Base-by-base conservation (phyloP, 2,113 vertebrate species). In the Dicaeum eximium region DNA sequence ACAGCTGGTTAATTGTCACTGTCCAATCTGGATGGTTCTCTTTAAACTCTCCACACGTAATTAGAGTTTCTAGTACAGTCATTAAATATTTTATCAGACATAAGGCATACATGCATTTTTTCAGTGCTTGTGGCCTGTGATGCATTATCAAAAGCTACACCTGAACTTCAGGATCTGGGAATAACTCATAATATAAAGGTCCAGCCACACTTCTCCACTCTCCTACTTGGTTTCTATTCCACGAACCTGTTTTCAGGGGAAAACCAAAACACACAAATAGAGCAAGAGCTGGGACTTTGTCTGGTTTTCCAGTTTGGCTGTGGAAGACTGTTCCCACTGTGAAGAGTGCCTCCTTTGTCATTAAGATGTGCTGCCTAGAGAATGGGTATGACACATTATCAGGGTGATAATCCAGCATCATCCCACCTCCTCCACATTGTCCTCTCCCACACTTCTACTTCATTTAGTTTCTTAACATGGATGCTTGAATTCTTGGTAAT, bases 1-100 rank as follows among this genome's bases (percentile, higher is more conserved):
- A 95, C 94, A 95, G 88, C 82, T 95, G 82, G 48, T 88, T 94
- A 93, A 94, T 94, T 88, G 91, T 79, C 82, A 64, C 82, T 88
- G 24, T 75, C 47, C 91, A 95, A 75, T 95, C 93, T 94, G 93
- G 82, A 72, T 3, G 0, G 53, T 44, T 90, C 71, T n/a, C 62
- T 93, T 93, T 22, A 79, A 84, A 79, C 66, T 72, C 71, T 72
- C 54, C 62, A 75, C 53, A 72, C 0, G 0, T 75, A 75, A 86
- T 92, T 86, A 80, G 40, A 44, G 31, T 90, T 95, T 88, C 70
- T 75, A 79, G 56, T 74, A 62, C 21, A 71, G 48, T 44, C 53
- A 51, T 78, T 79, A 85, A 92, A 60, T 88, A 72, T 79, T 94
- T 93, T 67, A 72, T 73, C 57, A 88, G 85, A 22, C 16, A 7